Base-by-base conservation (phyloP, 1,140 invertebrate genomes). In the Lanistes nyassanus region DNA sequence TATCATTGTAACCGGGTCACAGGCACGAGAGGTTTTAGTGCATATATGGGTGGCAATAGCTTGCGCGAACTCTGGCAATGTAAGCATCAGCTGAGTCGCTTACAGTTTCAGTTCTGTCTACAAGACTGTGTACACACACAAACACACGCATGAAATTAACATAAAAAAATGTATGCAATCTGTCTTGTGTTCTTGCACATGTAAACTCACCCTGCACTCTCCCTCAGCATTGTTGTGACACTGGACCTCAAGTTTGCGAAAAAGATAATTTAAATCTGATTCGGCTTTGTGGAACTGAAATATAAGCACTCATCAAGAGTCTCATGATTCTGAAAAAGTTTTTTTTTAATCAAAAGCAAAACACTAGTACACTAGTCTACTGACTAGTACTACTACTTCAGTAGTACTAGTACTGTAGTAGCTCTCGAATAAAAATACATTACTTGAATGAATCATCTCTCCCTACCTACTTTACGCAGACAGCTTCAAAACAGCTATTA, bases 211-310 rank as follows among this genome's bases (percentile, higher is more conserved):
- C 42, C 56, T 66, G 42, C 39, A 42, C 29, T 69, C 67, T 29
- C 65, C 73, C 47, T 53, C 31, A 67, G 62, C 71, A 34, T 37
- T 3, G 47, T 72, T 23, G n/a, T 72, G 70, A 34, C 70, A 72
- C 36, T 55, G 82, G 69, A 80, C 75, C 71, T 85, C 82, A 6
- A 85, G 67, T 47, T 82, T 84, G 36, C 82, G 78, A 21, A 81
- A 79, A 42, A 85, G 58, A 55, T 77, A 80, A 72, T 81, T 83
- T 31, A 85, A 58, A 73, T 85, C 84, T 37, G 84, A 83, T 56
- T 85, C 83, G 51, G 84, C 82, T 68, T 84, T 83, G 70, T 85
- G 83, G 69, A 85, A 85, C 84, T 85, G 62, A 65, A 81, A 80
- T 11, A 75, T 47, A 74, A 69, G 62, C 19, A 53, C 42, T 13